Base-by-base conservation (phyloP, 2,888 invertebrate genomes). In the Encarsia formosa region DNA sequence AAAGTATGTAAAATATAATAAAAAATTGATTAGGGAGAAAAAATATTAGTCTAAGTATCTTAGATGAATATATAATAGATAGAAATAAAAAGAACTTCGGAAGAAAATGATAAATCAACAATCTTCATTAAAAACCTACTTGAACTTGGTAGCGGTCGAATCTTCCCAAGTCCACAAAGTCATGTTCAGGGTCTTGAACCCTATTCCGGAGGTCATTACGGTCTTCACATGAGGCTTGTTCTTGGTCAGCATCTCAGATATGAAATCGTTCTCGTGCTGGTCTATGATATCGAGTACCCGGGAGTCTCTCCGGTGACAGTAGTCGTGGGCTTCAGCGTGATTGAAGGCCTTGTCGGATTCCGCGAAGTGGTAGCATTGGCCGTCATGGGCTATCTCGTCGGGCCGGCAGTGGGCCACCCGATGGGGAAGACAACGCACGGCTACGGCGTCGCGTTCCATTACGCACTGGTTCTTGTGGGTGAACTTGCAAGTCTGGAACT, bases 191-290 rank as follows among this genome's bases (percentile, higher is more conserved):
- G 70, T 68, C 2, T 68, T 69, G 41, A 77, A 71, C 8, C 77
- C 77, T 19, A 77, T 65, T 15, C 78, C 78, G n/a, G 76, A 73
- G 15, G 78, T 78, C 69, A 78, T 74, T 6, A 78, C 61, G 23
- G 73, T 69, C 2, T 63, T 61, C 3, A 74, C 69, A 32, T 68
- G 60, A 16, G 76, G 73, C 49, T 73, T 60, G 19, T 49, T 63
- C 26, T 70, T 68, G 37, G 76, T 55, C 47, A 81, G 61, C 72
- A 77, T 73, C 58, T 79, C 78, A 9, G 80, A 80, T 18, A 82
- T 57, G 60, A 80, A 81, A 64, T 81, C 74, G 62, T 77, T 81
- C 63, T 82, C 81, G 29, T 67, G 67, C 65, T 78, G 74, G n/a
- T 70, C 73, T 26, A 73, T 68, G 46, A 81, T 71, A 52, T 75